Percentiles rank a stretch among this genome's conserved stretches.
These are phyloP conservation scores for Malurus melanocephalus DNA, from an alignment of 2,113 vertebrate species.

Conservation along the genomic window DNA sequence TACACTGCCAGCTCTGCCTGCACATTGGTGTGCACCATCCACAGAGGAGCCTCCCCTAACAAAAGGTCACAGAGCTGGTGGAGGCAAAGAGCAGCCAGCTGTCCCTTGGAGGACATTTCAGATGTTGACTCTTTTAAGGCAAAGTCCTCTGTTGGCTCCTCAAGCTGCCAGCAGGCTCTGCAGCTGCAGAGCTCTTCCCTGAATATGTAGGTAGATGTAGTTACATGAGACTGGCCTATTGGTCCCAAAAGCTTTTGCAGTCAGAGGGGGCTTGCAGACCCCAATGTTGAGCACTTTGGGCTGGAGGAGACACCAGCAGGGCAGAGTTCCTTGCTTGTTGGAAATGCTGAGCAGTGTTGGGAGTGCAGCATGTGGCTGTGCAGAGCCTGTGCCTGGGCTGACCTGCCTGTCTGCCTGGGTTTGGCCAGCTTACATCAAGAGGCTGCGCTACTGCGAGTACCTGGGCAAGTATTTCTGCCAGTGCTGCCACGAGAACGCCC, in stretches of 20 bases:
- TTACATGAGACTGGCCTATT: background rate
- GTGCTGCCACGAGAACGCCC: slow-evolving; percentile 95
- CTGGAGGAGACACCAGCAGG: background rate
- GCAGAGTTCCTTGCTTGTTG: background rate
- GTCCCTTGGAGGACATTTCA: background rate
- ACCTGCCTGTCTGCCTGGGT: background rate
- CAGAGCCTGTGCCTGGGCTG: background rate
- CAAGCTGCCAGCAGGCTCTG: background rate
- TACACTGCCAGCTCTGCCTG: background rate
- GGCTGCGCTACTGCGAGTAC: slow-evolving; percentile 95
- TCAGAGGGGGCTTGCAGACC: background rate
- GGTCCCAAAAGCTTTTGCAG: background rate
- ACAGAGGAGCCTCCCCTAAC: background rate
- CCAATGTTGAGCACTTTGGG: background rate
- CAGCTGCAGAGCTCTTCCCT: background rate
- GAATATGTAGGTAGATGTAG: background rate
- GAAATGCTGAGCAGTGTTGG: background rate
- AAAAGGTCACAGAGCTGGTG: background rate
- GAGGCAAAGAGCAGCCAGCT: background rate
- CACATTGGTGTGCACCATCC: background rate
- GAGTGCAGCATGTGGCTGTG: background rate
- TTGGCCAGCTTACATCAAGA: slow-evolving; percentile 90
- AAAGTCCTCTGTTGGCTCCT: background rate
- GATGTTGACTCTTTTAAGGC: background rate
- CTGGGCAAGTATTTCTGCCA: slow-evolving; percentile 97